These are phyloP conservation scores for Rhinogobius similis DNA, from an alignment of 2,113 vertebrate genomes.

Conservation along the genomic window DNA sequence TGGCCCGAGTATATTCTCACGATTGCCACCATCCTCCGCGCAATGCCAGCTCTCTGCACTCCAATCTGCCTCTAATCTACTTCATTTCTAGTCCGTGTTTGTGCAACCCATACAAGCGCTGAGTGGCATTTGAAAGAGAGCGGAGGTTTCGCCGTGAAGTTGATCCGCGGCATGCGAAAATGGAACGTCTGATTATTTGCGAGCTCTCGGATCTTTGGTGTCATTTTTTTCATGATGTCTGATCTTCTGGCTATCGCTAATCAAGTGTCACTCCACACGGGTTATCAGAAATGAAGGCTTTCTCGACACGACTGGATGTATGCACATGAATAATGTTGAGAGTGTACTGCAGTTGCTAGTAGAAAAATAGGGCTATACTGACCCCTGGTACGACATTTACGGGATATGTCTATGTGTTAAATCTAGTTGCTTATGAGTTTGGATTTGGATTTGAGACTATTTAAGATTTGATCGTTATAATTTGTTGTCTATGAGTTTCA, in stretches of 20 bases:
- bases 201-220: not conserved
- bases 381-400: not conserved
- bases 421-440: no score
- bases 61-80: conserved; percentile 35
- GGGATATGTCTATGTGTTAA: not conserved
- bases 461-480: no score
- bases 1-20: conserved; percentile 52
- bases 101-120: conserved; percentile 13
- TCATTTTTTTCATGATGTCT: conserved; percentile 1
- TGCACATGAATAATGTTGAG: not conserved
- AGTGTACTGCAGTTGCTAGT: no score
- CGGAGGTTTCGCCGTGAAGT: not conserved
- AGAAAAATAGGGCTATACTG: not conserved
- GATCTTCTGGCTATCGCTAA: not conserved
- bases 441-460: no score
- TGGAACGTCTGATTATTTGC: conserved; percentile 20
- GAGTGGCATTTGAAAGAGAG: conserved; percentile 16
- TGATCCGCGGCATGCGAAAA: not conserved
- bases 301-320: not conserved
- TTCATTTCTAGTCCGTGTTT: conserved; percentile 33
- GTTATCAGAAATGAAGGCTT: conserved; percentile 13
- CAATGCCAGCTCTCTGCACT: conserved; percentile 36
- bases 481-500: no score
- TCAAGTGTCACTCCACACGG: not conserved
- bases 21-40: conserved; percentile 31